These are phyloP conservation scores for Phycodurus eques DNA, from an alignment of 2,113 vertebrate genomes.

Conservation along the genomic window DNA sequence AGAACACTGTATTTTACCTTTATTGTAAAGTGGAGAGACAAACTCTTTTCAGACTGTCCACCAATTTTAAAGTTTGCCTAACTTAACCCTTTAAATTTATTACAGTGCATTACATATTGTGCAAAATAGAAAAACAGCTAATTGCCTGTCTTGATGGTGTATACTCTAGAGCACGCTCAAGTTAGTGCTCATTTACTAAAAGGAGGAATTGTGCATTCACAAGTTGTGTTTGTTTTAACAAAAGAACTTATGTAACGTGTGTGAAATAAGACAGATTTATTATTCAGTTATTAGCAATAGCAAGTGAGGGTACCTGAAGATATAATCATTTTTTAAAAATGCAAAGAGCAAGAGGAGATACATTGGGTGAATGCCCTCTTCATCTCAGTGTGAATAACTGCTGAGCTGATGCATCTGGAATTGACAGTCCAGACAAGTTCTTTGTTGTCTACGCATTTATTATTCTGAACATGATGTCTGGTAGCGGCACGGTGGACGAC, in stretches of 20 bases:
- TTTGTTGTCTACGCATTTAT: background rate
- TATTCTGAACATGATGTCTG: background rate
- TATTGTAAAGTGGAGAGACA: too few relatives aligned
- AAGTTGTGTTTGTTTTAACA: background rate
- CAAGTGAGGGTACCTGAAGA: background rate
- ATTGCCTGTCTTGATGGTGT: background rate
- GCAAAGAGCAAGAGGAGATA: background rate
- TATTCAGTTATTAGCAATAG: too few relatives aligned
- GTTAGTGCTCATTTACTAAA: background rate
- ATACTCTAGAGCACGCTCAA: too few relatives aligned
- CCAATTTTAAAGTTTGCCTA: too few relatives aligned
- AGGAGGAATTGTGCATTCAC: background rate
- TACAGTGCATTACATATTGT: too few relatives aligned
- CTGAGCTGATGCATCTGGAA: background rate
- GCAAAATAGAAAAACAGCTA: background rate
- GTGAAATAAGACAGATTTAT: background rate
- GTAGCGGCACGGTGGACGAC: too few relatives aligned
- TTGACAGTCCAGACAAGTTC: background rate
- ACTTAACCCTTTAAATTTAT: too few relatives aligned
- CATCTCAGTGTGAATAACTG: background rate
- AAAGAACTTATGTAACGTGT: background rate
- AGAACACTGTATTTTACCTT: too few relatives aligned
- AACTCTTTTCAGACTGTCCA: too few relatives aligned
- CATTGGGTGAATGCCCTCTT: background rate
- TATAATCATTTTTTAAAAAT: background rate